These are phyloP conservation scores for Ypsolopha sequella DNA, from an alignment of 2,888 invertebrate species.

Conservation along the genomic window DNA sequence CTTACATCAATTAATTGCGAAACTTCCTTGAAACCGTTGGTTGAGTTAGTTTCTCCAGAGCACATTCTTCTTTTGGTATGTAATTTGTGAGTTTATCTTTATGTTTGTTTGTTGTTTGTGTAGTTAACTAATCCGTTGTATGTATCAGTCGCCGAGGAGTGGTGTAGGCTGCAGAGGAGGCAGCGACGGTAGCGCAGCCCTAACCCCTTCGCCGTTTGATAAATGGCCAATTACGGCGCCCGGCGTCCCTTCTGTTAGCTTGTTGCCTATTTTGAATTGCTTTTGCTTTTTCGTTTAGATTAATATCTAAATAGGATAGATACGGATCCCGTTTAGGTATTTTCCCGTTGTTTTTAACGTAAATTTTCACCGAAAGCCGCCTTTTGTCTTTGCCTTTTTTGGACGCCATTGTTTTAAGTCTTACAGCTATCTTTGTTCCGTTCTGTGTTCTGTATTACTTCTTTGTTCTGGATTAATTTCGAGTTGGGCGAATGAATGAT, in stretches of 20 bases:
- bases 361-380: slow-evolving; percentile 44
- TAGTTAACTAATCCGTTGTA: slow-evolving; percentile 18
- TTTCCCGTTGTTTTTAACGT: slow-evolving; percentile 68
- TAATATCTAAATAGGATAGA: slow-evolving; percentile 72
- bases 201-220: slow-evolving; percentile 72
- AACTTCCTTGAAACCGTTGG: too few species aligned
- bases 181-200: slow-evolving; percentile 46
- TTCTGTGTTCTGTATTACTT: slow-evolving; percentile 4
- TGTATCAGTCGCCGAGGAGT: slow-evolving; percentile 2
- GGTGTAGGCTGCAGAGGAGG: slow-evolving; percentile 31
- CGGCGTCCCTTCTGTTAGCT: slow-evolving; percentile 68
- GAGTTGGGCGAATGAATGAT: neutral
- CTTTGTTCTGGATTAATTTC: slow-evolving; percentile 2
- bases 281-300: slow-evolving; percentile 71
- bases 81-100: slow-evolving; percentile 3
- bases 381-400: slow-evolving; percentile 45
- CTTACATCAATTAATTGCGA: too few species aligned
- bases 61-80: too few species aligned
- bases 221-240: slow-evolving; percentile 71
- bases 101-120: slow-evolving; percentile 33
- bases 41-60: too few species aligned
- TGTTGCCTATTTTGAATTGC: slow-evolving; percentile 71
- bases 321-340: slow-evolving; percentile 67
- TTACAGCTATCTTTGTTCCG: slow-evolving; percentile 37
- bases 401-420: slow-evolving; percentile 46